Evolutionary conservation across 2,113 vertebrate species (phyloP), one percentile per base, ranked within the genome.

Genomic region (Sorex araneus): DNA sequence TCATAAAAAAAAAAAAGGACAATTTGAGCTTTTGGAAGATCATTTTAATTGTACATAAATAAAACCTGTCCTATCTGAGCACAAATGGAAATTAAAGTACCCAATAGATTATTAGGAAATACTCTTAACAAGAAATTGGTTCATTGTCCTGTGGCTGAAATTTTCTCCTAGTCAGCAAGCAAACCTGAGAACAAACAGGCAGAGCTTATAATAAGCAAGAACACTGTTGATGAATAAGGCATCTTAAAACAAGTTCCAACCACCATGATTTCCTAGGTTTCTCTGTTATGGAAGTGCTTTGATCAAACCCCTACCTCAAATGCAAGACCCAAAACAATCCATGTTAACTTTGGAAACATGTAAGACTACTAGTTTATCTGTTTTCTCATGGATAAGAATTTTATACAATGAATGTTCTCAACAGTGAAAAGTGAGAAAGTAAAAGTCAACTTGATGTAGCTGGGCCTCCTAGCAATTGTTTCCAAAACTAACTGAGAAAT

Each of bases 61-160:
- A 96, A 95, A 94, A 85, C n/a, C 60, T 94, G 30, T 50, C 86
- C 66, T 76, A 83, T 63, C 66, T 6, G 54, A 25, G 67, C 89
- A 93, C 71, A 94, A 94, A 73, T 94, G 36, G 43, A 92, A 94
- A 95, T 92, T 92, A 88, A 95, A 96, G 36, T 92, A 75, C 75
- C 82, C 84, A 57, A 30, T 27, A 91, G 70, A 92, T 92, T 94
- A 92, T 85, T 95, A 82, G 90, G 69, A 94, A 94, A 95, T 50
- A 91, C 10, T 89, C 67, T 81, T 70, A 79, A 90, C 60, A 89
- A 90, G 94, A 96, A 94, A 95, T 73, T 88, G 40, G 57, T 93
- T 93, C 50, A 71, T 10, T 83, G 86, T 50, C 71, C 93, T 64
- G 18, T 83, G 66, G 83, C 50, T 92, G 66, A 90, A 92, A 93